Evolutionary conservation across 2,888 invertebrate genomes (phyloP).

Genomic region (Eristalis intricaria): DNA sequence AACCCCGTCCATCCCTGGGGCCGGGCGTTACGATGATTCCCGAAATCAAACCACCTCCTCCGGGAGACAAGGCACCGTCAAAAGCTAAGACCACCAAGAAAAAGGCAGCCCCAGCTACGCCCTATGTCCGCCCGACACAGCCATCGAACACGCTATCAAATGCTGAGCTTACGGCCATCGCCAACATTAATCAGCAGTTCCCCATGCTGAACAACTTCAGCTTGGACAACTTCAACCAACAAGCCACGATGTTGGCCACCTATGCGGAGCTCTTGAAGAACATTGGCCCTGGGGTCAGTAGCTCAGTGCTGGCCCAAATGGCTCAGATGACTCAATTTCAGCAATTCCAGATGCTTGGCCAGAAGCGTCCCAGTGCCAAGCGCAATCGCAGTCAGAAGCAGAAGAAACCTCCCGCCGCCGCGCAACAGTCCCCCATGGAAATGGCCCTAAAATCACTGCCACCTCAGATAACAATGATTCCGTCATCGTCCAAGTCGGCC

Average conservation of each 20-base stretch:
- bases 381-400: conserved; percentile 72
- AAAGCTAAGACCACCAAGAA: conserved; percentile 56
- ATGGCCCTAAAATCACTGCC: conserved; percentile 58
- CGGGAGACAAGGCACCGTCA: conserved; percentile 38
- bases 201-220: conserved; percentile 67
- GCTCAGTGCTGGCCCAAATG: conserved; percentile 69
- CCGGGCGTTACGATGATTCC: conserved; percentile 59
- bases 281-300: conserved; percentile 53
- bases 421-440: conserved; percentile 35
- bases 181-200: conserved; percentile 57
- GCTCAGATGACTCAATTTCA: conserved; percentile 63
- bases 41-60: conserved; percentile 42
- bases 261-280: conserved; percentile 73
- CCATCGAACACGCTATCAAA: conserved; percentile 14
- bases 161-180: conserved; percentile 57
- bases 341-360: conserved; percentile 70
- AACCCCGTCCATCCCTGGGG: conserved; percentile 47
- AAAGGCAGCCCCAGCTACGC: conserved; percentile 34
- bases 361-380: conserved; percentile 73
- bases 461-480: conserved; percentile 62
- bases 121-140: conserved; percentile 49
- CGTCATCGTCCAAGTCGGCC: conserved; percentile 43
- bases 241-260: conserved; percentile 70
- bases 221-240: conserved; percentile 72
- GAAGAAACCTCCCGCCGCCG: conserved; percentile 53